Evolutionary conservation across 2,113 vertebrate genomes (phyloP).

Genomic region (Tachysurus fulvidraco): DNA sequence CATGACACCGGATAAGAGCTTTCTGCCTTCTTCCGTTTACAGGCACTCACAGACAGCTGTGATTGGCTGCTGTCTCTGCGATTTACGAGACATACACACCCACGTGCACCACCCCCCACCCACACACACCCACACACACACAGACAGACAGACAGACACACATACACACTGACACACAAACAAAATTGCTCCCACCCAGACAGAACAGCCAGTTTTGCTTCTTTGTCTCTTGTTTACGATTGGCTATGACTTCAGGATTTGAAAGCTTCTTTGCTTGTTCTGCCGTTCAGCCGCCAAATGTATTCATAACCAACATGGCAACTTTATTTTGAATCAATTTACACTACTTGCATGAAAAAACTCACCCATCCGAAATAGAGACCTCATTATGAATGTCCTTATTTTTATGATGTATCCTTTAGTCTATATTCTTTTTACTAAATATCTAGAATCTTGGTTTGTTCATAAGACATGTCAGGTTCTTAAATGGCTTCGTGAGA

Average conservation of each 20-base stretch:
- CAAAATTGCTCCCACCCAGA: neutral
- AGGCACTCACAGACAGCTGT: neutral
- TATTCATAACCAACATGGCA: neutral
- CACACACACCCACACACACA: too few species aligned
- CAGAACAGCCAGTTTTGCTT: neutral
- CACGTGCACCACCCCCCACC: too few species aligned
- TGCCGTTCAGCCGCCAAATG: neutral
- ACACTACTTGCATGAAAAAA: neutral
- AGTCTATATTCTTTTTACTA: neutral
- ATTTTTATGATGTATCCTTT: neutral
- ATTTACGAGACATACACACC: too few species aligned
- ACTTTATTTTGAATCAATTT: neutral
- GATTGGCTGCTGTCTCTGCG: neutral
- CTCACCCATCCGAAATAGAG: neutral
- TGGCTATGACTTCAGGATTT: neutral
- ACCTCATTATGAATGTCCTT: neutral
- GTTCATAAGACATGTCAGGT: neutral
- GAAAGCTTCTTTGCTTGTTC: too few species aligned
- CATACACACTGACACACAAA: too few species aligned
- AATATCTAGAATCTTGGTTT: neutral
- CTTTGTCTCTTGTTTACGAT: neutral
- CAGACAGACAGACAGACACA: too few species aligned
- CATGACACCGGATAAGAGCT: neutral
- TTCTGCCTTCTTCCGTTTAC: neutral
- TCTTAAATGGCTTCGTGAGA: slow-evolving; percentile 4